A percentile compares a stretch with the other conserved stretches of the same genome.
Conservation (phyloP, 2,797 vertebrate genomes). For the Mormyrus hasselquistii region DNA sequence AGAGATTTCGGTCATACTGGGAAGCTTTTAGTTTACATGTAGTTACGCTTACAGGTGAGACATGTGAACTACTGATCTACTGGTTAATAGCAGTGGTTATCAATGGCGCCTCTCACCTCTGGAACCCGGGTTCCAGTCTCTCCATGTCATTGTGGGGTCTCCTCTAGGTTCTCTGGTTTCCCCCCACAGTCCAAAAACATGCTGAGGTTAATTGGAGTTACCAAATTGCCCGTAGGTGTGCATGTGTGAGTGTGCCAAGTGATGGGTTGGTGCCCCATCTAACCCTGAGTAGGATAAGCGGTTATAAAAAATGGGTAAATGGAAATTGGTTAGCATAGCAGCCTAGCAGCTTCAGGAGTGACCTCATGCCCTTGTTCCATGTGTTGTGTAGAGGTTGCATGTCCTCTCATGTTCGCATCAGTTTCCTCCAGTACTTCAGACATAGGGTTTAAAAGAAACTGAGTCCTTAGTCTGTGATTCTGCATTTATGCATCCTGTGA, state of each 20-base stretch:
- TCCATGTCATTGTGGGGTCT: not conserved
- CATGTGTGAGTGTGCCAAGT: too few relatives aligned
- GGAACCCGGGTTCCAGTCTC: not conserved
- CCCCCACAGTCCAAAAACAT: not conserved
- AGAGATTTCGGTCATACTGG: not conserved
- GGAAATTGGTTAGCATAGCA: not conserved
- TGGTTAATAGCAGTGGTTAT: not conserved
- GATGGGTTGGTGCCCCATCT: too few relatives aligned
- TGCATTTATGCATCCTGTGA: not conserved
- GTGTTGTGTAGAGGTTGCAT: not conserved
- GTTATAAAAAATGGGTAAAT: not conserved
- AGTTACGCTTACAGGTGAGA: not conserved
- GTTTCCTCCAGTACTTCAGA: not conserved
- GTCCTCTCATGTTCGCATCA: not conserved
- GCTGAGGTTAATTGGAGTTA: not conserved
- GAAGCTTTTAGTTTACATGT: not conserved
- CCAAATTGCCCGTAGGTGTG: not conserved
- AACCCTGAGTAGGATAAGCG: too few relatives aligned
- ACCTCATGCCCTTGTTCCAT: not conserved
- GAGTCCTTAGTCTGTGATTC: not conserved
- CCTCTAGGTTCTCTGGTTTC: not conserved
- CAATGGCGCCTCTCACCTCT: not conserved
- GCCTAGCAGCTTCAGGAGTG: not conserved
- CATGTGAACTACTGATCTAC: not conserved
- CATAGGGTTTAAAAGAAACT: not conserved